phyloP scores from a whole-genome alignment of 2,888 invertebrate species.

The Serripes groenlandicus region DNA sequence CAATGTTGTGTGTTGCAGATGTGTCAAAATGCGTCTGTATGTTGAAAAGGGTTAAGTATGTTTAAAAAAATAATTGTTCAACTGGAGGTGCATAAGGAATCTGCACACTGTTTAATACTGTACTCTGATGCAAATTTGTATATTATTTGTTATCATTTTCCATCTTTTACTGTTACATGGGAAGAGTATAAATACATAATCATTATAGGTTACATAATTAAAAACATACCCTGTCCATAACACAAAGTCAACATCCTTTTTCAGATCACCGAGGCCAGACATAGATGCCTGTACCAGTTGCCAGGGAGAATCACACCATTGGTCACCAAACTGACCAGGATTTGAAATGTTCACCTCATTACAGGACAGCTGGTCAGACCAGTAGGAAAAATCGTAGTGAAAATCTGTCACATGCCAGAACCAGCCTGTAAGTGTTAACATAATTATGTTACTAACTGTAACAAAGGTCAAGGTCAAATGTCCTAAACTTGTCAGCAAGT shows the following conservation, averaged over 20 bases:
- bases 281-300: constrained; percentile 95
- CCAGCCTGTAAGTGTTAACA: constrained; percentile 64
- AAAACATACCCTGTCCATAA: constrained; percentile 97
- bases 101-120: neutral
- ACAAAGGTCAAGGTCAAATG: too few species aligned
- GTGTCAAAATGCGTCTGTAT: too few species aligned
- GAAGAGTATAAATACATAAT: too few species aligned
- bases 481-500: too few species aligned
- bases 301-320: constrained; percentile 95
- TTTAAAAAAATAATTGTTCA: neutral
- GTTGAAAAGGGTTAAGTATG: too few species aligned
- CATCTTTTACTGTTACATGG: too few species aligned
- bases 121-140: too few species aligned
- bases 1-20: too few species aligned
- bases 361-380: constrained; percentile 54
- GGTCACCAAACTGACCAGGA: constrained; percentile 90
- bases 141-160: too few species aligned
- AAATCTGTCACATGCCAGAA: constrained; percentile 80
- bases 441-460: too few species aligned
- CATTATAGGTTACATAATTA: too few species aligned
- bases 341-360: constrained; percentile 35
- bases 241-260: constrained; percentile 96
- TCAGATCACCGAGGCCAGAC: constrained; percentile 93
- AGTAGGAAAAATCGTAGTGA: constrained; percentile 78
- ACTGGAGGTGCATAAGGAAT: neutral